phyloP scores from a whole-genome alignment of 2,888 invertebrate species.

The Carpatolechia fugitivella region DNA sequence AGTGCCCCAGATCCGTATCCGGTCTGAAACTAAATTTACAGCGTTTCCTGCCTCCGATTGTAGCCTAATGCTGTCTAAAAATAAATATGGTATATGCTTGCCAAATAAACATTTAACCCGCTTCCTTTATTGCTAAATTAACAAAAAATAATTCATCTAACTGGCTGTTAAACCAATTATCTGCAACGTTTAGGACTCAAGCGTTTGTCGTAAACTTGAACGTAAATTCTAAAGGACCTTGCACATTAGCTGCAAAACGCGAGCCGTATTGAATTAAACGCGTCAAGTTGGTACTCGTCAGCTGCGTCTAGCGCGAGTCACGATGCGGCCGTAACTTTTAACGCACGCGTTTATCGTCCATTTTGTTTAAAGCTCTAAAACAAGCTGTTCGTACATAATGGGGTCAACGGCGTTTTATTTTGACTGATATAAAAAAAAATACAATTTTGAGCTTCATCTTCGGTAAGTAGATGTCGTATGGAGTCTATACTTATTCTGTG shows the following conservation, averaged over 20 bases:
- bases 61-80: neutral
- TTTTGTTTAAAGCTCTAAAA: neutral
- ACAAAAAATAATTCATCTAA: neutral
- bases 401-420: too few relatives aligned
- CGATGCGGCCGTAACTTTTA: neutral
- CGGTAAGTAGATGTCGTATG: too few relatives aligned
- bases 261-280: neutral
- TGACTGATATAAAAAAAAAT: too few relatives aligned
- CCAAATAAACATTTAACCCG: neutral
- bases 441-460: too few relatives aligned
- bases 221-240: neutral
- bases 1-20: conserved; percentile 43
- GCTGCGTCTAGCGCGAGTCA: neutral
- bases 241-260: neutral
- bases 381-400: neutral
- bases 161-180: too few relatives aligned
- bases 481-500: too few relatives aligned
- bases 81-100: neutral
- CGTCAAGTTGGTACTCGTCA: neutral
- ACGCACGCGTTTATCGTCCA: neutral
- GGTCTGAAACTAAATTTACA: conserved; percentile 22
- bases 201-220: neutral
- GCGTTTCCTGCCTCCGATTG: conserved; percentile 4
- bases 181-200: too few relatives aligned
- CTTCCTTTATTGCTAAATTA: neutral